Conservation (phyloP, 1,140 invertebrate species). For the Pogonomyrmex barbatus region DNA sequence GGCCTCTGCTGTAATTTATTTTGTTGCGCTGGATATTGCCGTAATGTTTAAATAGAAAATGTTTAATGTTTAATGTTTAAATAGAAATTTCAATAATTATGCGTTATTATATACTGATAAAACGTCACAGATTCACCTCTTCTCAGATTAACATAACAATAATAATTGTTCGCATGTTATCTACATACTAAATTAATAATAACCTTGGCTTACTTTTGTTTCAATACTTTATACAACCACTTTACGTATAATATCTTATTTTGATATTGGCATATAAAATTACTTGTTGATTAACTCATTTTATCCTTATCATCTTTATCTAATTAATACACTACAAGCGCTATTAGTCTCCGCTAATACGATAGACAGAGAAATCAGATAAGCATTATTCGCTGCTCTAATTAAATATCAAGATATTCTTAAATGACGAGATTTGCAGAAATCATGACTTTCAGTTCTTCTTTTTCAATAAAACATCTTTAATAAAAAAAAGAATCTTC, state of each 20-base stretch:
- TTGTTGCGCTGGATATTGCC: neutral
- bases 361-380: neutral
- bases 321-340: neutral
- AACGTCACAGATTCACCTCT: slow-evolving; percentile 36
- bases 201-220: slow-evolving; percentile 41
- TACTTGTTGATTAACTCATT: slow-evolving; percentile 17
- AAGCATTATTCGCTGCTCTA: slow-evolving; percentile 13
- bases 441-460: neutral
- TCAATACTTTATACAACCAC: slow-evolving; percentile 19
- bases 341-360: neutral
- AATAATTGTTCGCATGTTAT: slow-evolving; percentile 56
- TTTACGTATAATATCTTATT: slow-evolving; percentile 31
- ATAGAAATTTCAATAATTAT: slow-evolving; percentile 36
- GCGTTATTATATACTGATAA: slow-evolving; percentile 30
- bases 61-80: slow-evolving; percentile 14
- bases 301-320: slow-evolving; percentile 14
- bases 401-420: neutral
- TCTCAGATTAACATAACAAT: slow-evolving; percentile 59
- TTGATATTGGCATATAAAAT: slow-evolving; percentile 36
- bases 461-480: neutral
- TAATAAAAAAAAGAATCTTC: neutral
- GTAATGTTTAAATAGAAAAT: slow-evolving; percentile 14
- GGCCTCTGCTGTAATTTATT: neutral
- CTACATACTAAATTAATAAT: slow-evolving; percentile 28
- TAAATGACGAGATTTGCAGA: neutral